Conservation (phyloP, 2,113 vertebrate species). For the Anolis sagrei region DNA sequence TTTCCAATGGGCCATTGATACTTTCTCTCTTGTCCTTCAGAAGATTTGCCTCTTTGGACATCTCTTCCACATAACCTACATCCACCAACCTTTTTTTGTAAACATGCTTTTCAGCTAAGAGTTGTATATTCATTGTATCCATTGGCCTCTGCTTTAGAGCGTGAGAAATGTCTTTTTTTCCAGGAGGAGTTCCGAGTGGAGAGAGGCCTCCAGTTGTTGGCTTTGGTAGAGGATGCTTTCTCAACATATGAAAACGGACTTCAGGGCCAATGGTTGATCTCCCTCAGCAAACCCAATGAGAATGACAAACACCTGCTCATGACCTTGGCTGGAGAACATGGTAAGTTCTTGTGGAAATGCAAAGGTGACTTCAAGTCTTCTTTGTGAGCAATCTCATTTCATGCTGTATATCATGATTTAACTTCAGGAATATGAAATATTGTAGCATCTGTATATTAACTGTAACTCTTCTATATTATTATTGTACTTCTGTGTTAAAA, state of each 20-base stretch:
- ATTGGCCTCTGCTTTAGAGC: neutral
- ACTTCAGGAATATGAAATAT: neutral
- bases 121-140: neutral
- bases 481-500: neutral
- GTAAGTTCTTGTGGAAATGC: constrained; percentile 69
- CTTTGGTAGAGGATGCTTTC: constrained; percentile 87
- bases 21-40: neutral
- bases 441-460: no score
- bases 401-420: neutral
- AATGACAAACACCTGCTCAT: constrained; percentile 93
- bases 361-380: neutral
- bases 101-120: neutral
- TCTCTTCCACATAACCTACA: neutral
- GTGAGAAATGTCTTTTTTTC: constrained; percentile 29
- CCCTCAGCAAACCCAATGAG: constrained; percentile 92
- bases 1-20: neutral
- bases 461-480: neutral
- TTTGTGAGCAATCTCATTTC: neutral
- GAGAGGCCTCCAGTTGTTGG: constrained; percentile 85
- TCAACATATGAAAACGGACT: constrained; percentile 83
- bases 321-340: constrained; percentile 88
- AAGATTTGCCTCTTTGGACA: neutral
- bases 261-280: constrained; percentile 88
- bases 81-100: neutral
- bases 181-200: constrained; percentile 91